A percentile compares a stretch with the other conserved stretches of the same genome.
These are phyloP conservation scores for Arenicola marina DNA, from an alignment of 2,888 invertebrate genomes.

Conservation along the genomic window DNA sequence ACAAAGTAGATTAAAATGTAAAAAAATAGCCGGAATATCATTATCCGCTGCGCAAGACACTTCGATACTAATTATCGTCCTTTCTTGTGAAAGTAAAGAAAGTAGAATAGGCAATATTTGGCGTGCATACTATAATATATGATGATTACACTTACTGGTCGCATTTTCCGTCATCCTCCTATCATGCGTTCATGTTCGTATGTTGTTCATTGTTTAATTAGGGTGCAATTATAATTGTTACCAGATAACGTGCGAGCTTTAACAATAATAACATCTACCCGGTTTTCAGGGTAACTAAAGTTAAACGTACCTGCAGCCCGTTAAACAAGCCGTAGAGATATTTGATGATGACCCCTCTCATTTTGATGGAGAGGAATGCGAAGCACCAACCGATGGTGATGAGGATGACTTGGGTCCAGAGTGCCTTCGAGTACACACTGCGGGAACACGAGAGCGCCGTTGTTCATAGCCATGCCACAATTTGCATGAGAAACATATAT, in stretches of 20 bases:
- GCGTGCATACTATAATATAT: not conserved
- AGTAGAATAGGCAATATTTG: not conserved
- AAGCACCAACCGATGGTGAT: slow-evolving; percentile 59
- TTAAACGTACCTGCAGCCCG: slow-evolving; percentile 52
- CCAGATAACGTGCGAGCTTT: too few relatives aligned
- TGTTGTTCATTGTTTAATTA: not conserved
- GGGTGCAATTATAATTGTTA: not conserved
- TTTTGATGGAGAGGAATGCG: slow-evolving; percentile 57
- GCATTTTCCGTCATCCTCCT: too few relatives aligned
- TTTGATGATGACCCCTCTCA: slow-evolving; percentile 59
- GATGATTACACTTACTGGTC: not conserved
- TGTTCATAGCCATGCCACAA: too few relatives aligned
- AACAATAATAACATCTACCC: too few relatives aligned
- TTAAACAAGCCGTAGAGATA: slow-evolving; percentile 60
- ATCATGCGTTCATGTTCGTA: too few relatives aligned
- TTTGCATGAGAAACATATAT: too few relatives aligned
- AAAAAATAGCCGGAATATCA: slow-evolving; percentile 6
- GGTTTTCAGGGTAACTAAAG: not conserved
- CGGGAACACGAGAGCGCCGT: not conserved
- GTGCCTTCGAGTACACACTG: slow-evolving; percentile 59
- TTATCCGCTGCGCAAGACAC: too few relatives aligned
- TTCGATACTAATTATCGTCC: too few relatives aligned
- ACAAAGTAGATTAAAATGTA: slow-evolving; percentile 7
- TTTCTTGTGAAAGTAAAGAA: not conserved
- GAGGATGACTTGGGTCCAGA: slow-evolving; percentile 61